phyloP scores from a whole-genome alignment of 2,797 vertebrate genomes.

The Phataginus tricuspis region DNA sequence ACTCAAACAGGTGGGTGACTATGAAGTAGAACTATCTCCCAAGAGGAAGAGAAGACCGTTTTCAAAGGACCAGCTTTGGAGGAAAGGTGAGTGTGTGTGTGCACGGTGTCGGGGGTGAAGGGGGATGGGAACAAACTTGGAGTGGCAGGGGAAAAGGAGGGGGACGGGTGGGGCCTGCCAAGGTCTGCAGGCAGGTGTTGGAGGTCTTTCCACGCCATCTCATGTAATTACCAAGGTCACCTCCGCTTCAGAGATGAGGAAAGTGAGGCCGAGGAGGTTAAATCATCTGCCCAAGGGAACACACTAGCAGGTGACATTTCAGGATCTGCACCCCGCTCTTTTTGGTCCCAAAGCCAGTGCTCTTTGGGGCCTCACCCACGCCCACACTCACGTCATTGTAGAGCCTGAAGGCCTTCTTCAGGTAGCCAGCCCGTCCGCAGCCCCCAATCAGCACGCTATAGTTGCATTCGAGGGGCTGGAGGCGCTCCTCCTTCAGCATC shows the following conservation, averaged over 20 bases:
- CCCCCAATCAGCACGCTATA: conserved; percentile 96
- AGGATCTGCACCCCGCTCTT: not conserved
- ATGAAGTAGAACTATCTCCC: not conserved
- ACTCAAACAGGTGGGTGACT: not conserved
- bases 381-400: conserved; percentile 92
- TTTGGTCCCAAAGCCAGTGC: not conserved
- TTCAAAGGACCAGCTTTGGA: not conserved
- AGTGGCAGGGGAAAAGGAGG: not conserved
- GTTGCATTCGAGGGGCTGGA: conserved; percentile 93
- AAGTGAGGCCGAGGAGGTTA: not conserved
- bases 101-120: too few species aligned
- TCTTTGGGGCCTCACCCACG: not conserved
- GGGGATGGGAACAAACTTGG: not conserved
- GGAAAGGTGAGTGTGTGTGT: not conserved
- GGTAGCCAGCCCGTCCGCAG: conserved; percentile 92
- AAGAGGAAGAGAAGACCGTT: not conserved
- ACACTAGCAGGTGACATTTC: not conserved
- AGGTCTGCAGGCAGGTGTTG: not conserved
- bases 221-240: not conserved
- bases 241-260: not conserved
- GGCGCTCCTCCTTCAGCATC: conserved; percentile 92
- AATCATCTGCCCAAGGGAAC: not conserved
- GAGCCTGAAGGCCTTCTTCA: conserved; percentile 95
- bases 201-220: not conserved
- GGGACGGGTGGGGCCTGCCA: fast-evolving